Evolutionary conservation across 1,140 invertebrate genomes (phyloP), one percentile per base, ranked within the genome.

Genomic region (Drosophila watanabei): DNA sequence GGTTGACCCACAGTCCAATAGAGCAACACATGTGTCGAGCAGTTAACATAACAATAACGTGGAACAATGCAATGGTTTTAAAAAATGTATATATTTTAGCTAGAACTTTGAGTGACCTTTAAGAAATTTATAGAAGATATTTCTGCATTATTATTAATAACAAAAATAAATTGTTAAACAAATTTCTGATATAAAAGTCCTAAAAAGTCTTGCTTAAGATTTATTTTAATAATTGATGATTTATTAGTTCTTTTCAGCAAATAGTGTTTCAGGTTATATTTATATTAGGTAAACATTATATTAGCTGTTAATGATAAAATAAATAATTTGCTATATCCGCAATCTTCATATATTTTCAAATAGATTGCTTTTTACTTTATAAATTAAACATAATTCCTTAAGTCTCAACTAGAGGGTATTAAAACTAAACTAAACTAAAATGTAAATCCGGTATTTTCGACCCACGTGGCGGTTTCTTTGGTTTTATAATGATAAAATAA

Each of bases 401-500:
- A 5, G 0, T 6, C 5, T 5, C 10, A 2, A 14, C 51, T 45
- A 48, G 1, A 48, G 65, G 32, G 33, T 63, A 63, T n/a, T 13
- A 5, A 5, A 5, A 5, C 49, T 18, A 13, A n/a, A 46, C 46
- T 28, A 24, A n/a, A 46, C 46, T 28, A 46, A 57, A 43, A 62
- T 72, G 68, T 76, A 33, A 80, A 80, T 77, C 66, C 13, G 37
- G 54, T 35, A n/a, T 16, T 2, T 14, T 10, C 28, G 51, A 82
- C 79, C 75, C 72, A 79, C 79, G 59, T 76, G 71, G 63, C 71
- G 83, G 75, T 54, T 64, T 60, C 66, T 62, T 63, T 63, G 82
- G 66, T 85, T 90, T 75, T 69, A 64, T 81, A 85, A 90, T 90
- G 69, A 90, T 85, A 88, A 88, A 88, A 89, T 69, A 88, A 88